Evolutionary conservation across 2,888 invertebrate genomes (phyloP), one percentile per base, ranked within the genome.

Genomic region (Gastrophysa polygoni): DNA sequence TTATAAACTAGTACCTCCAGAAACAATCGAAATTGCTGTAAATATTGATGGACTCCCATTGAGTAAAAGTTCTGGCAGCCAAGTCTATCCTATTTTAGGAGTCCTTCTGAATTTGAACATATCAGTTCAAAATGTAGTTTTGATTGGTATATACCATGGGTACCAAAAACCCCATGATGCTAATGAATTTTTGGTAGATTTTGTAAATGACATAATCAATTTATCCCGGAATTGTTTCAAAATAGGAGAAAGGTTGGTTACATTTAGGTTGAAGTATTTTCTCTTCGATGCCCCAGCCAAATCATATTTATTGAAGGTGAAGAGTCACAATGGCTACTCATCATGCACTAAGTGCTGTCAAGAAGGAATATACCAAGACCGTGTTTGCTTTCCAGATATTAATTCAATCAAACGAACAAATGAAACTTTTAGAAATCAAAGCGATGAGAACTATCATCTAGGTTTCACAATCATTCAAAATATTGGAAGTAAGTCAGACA

Each of bases 391-490:
- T 20, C 32, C 50, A 32, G 20, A 32, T 29, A 32, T 50, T 17
- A 17, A 50, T 32, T 50, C 32, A 16, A 8, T 24, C 16, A 50
- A 50, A 50, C n/a, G 50, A 50, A 50, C 50, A 32, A 18, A 50
- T 32, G 8, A 50, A 16, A 29, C 18, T 20, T 50, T 50, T 11
- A 32, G 29, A 17, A 32, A 21, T 46, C 44, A 55, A 14, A 28
- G 1, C n/a, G 29, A 56, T 56, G 46, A 56, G 29, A 47, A 56
- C 11, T 56, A 56, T 47, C 56, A 47, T 28, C 11, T 56, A 20
- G 32, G 18, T 56, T 29, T 11, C 32, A 56, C 24, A 28, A 55
- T 46, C 4, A 44, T 44, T 24, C 16, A 56, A 47, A 56, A 24
- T 56, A 56, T 56, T 46, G n/a, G 17, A 29, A n/a, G n/a, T n/a